Evolutionary conservation across 2,113 vertebrate genomes (phyloP).

Genomic region (Microtus pennsylvanicus): DNA sequence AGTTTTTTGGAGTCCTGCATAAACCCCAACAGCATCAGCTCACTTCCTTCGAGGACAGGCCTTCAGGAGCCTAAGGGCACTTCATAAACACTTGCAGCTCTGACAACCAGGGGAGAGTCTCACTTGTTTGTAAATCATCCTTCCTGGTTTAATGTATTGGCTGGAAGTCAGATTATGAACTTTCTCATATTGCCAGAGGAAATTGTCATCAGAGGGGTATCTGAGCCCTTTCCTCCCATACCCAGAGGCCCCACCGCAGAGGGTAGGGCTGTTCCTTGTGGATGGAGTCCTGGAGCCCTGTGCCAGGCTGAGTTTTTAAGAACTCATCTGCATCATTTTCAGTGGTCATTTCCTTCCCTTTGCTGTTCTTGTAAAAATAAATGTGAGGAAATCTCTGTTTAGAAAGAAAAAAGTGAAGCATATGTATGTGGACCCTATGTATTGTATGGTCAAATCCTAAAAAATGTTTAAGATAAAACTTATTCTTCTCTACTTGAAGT

Average conservation of each 20-base stretch:
- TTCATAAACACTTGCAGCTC: neutral
- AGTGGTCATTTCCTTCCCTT: neutral
- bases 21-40: neutral
- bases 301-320: neutral
- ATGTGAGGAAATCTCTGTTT: neutral
- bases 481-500: slow-evolving; percentile 3
- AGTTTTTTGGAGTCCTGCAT: slow-evolving; percentile 8
- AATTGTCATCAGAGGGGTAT: neutral
- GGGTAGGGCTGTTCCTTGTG: neutral
- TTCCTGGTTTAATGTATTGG: slow-evolving; percentile 34
- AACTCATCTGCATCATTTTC: neutral
- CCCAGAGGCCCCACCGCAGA: neutral
- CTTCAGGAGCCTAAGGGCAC: neutral
- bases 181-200: neutral
- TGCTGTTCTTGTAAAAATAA: neutral
- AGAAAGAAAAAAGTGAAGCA: neutral
- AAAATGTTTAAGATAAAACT: neutral
- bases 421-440: neutral
- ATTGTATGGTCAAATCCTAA: neutral
- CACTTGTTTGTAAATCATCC: neutral
- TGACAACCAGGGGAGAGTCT: neutral
- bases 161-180: slow-evolving; percentile 18
- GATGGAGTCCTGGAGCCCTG: too few relatives aligned
- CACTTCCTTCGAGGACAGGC: neutral
- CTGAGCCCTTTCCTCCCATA: neutral